Conservation (phyloP, 2,888 invertebrate genomes). For the Caenorhabditis sp. region DNA sequence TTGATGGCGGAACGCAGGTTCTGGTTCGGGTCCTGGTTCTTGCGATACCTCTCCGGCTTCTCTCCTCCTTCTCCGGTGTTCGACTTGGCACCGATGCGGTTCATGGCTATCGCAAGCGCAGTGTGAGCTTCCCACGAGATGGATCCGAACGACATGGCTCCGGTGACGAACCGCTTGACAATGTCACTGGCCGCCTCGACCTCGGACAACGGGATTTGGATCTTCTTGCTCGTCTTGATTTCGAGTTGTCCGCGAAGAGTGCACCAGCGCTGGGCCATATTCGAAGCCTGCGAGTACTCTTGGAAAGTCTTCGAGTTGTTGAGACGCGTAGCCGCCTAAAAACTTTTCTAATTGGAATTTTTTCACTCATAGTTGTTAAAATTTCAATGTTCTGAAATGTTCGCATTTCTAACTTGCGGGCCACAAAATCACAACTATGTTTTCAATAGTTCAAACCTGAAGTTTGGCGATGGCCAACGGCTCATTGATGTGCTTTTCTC, state of each 20-base stretch:
- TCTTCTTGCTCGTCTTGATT: conserved; percentile 85
- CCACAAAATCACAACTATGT: too few relatives aligned
- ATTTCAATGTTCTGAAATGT: not conserved
- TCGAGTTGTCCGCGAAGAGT: conserved; percentile 89
- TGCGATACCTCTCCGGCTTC: conserved; percentile 83
- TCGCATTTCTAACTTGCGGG: too few relatives aligned
- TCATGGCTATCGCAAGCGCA: conserved; percentile 96
- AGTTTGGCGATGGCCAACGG: conserved; percentile 88
- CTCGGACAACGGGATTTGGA: conserved; percentile 88
- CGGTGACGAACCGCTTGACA: conserved; percentile 93
- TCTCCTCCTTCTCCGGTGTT: conserved; percentile 98
- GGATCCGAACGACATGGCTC: conserved; percentile 97
- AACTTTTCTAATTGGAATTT: conserved; percentile 1
- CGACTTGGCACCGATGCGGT: conserved; percentile 95
- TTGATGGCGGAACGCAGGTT: conserved; percentile 95
- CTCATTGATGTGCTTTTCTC: conserved; percentile 98
- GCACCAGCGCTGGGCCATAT: conserved; percentile 85
- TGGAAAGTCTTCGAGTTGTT: conserved; percentile 90
- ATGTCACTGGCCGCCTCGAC: conserved; percentile 95
- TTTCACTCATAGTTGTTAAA: not conserved
- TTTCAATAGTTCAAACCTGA: conserved; percentile 83
- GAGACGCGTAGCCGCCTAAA: conserved; percentile 88
- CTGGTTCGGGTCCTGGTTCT: conserved; percentile 86
- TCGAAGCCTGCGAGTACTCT: conserved; percentile 88
- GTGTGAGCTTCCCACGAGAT: conserved; percentile 97